Evolutionary conservation across 2,797 vertebrate species (phyloP).

Genomic region (Graptemys geographica): DNA sequence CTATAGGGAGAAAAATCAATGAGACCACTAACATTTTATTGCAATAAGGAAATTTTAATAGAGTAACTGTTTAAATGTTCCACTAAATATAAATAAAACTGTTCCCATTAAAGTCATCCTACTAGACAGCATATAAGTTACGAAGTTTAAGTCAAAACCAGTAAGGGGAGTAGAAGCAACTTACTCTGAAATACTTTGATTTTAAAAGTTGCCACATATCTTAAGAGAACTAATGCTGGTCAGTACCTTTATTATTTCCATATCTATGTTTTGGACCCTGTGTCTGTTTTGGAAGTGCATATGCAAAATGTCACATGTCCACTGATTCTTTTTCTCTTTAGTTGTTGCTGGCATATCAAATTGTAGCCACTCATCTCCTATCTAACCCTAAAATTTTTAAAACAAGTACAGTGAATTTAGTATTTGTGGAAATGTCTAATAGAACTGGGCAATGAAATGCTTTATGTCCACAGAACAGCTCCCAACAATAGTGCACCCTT

Average conservation of each 20-base stretch:
- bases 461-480: neutral
- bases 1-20: neutral
- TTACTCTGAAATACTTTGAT: neutral
- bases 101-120: conserved; percentile 28
- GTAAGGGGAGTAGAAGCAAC: neutral
- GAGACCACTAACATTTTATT: conserved; percentile 35
- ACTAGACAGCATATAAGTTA: conserved; percentile 1
- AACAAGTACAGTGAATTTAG: neutral
- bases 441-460: neutral
- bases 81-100: neutral
- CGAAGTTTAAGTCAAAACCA: conserved; percentile 33
- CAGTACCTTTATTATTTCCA: neutral
- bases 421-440: neutral
- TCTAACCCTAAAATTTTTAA: neutral
- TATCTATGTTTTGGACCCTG: neutral
- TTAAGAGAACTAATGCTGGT: neutral
- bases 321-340: neutral
- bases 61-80: conserved; percentile 33
- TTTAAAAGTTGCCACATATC: neutral
- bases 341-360: neutral
- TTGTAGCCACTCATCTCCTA: neutral
- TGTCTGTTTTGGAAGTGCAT: neutral
- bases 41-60: conserved; percentile 47
- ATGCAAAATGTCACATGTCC: rapidly evolving
- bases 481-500: neutral